These are phyloP conservation scores for Atopsyche davidsoni DNA, from an alignment of 1,140 invertebrate genomes.

Conservation along the genomic window DNA sequence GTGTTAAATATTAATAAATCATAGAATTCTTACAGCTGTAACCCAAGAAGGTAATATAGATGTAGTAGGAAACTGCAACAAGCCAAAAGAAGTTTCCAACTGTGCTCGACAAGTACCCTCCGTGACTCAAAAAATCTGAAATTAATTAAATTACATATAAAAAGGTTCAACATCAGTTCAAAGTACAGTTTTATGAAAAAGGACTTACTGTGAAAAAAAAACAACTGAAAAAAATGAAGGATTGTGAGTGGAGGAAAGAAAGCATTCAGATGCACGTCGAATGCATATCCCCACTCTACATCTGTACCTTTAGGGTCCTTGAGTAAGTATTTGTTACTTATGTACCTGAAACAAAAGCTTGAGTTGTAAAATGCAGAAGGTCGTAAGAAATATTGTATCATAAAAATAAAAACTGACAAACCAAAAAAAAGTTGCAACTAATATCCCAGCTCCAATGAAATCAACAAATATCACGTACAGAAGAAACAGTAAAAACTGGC, in stretches of 20 bases:
- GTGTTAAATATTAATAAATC: too few species aligned
- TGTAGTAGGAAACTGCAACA: slow-evolving; percentile 84
- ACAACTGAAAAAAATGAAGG: slow-evolving; percentile 86
- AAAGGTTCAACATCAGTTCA: slow-evolving; percentile 14
- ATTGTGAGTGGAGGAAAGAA: slow-evolving; percentile 94
- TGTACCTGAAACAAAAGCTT: slow-evolving; percentile 58
- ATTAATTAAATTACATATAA: slow-evolving; percentile 24
- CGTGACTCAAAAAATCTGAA: slow-evolving; percentile 69
- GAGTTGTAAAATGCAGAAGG: slow-evolving; percentile 1
- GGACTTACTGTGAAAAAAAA: slow-evolving; percentile 79
- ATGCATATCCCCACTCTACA: slow-evolving; percentile 98
- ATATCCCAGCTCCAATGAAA: slow-evolving; percentile 81
- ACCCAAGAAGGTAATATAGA: slow-evolving; percentile 97
- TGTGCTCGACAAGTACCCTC: slow-evolving; percentile 71
- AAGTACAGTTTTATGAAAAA: slow-evolving; percentile 16
- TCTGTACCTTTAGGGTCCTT: slow-evolving; percentile 62
- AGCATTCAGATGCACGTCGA: slow-evolving; percentile 98
- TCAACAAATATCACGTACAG: slow-evolving; percentile 93
- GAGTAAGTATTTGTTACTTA: slow-evolving; percentile 83
- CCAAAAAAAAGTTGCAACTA: slow-evolving; percentile 90
- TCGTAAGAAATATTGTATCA: background rate
- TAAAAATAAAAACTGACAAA: slow-evolving; percentile 32
- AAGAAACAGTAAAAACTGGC: slow-evolving; percentile 79
- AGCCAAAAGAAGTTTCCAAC: slow-evolving; percentile 95
- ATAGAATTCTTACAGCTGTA: slow-evolving; percentile 96